A percentile compares a stretch with the other conserved stretches of the same genome.
Evolutionary conservation across 1,140 invertebrate genomes (phyloP).

Genomic region (Sitodiplosis mosellana): DNA sequence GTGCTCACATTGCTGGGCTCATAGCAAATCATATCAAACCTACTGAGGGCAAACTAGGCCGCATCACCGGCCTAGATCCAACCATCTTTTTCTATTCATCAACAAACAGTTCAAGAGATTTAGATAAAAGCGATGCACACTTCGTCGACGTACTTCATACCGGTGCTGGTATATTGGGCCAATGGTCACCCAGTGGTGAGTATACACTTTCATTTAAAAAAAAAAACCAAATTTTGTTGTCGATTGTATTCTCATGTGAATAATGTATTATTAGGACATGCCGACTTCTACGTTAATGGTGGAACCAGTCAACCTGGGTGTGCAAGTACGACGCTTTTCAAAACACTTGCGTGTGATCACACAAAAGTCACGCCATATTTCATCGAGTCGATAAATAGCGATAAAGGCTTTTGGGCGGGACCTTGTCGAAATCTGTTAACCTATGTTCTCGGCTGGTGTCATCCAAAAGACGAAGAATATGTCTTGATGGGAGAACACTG

Average conservation of each 20-base stretch:
- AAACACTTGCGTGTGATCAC: conserved; percentile 70
- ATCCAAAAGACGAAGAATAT: conserved; percentile 52
- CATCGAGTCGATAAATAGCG: conserved; percentile 65
- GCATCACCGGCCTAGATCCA: conserved; percentile 69
- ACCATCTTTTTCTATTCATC: conserved; percentile 69
- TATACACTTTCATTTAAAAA: no score
- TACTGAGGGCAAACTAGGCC: conserved; percentile 44
- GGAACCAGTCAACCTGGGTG: conserved; percentile 62
- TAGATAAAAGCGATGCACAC: conserved; percentile 65
- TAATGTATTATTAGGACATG: no score
- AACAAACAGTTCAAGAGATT: conserved; percentile 54
- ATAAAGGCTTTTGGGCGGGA: conserved; percentile 59
- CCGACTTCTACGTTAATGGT: conserved; percentile 81
- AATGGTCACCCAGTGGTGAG: conserved; percentile 70
- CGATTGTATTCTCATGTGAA: no score
- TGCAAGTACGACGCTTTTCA: conserved; percentile 26
- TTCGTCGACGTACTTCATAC: conserved; percentile 83
- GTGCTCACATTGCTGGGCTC: conserved; percentile 66
- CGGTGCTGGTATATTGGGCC: conserved; percentile 63
- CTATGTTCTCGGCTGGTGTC: conserved; percentile 64
- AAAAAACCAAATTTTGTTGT: no score
- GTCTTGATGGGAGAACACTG: conserved; percentile 69
- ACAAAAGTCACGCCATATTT: conserved; percentile 76
- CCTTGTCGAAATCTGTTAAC: conserved; percentile 61
- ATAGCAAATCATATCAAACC: conserved; percentile 55